Base-by-base conservation (phyloP, 1,140 invertebrate genomes). In the Drosophila prosaltans region DNA sequence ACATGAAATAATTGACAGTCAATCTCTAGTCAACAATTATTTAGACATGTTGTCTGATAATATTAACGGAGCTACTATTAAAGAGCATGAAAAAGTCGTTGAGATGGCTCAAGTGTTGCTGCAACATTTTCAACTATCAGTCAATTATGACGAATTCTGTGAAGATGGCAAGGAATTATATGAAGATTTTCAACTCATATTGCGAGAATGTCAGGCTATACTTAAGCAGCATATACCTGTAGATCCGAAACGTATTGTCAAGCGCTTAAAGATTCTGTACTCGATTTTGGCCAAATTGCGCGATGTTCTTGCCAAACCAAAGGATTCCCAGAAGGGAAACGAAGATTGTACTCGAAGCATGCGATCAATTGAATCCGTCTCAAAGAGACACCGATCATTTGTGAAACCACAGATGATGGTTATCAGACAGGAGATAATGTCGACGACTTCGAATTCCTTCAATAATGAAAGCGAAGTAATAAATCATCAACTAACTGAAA, bases 241-340 rank as follows among this genome's bases (percentile, higher is more conserved):
- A 0, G 78, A 92, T 1, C 40, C 63, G 0, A 69, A 72, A 40
- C 78, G 91, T 26, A 69, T 92, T 36, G 28, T 85, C 1, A 92
- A 92, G 39, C 89, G 91, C 5, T 74, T 92, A 21, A 92, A 91
- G 60, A 92, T 92, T 30, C 32, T 92, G 16, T 80, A 86, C 54
- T 91, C 82, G 7, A 65, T 90, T 16, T 62, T 92, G 6, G 69
- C 71, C 0, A 92, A 92, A 48, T 69, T 92, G 5, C 72, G 77
- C 2, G 77, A 92, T 69, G 36, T 48, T 10, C 72, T 81, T 26
- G 63, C 36, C 28, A 54, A 10, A 28, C 1, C 21, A 51, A 57
- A 54, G 1, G 54, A 68, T 5, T 41, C 24, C 9, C 24, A 59
- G 2, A 55, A 39, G n/a, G 7, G 3, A 21, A 36, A 69, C 26